Percentiles rank a stretch among this genome's conserved stretches.
phyloP scores from a whole-genome alignment of 2,113 vertebrate species.

The Gobiocypris rarus region DNA sequence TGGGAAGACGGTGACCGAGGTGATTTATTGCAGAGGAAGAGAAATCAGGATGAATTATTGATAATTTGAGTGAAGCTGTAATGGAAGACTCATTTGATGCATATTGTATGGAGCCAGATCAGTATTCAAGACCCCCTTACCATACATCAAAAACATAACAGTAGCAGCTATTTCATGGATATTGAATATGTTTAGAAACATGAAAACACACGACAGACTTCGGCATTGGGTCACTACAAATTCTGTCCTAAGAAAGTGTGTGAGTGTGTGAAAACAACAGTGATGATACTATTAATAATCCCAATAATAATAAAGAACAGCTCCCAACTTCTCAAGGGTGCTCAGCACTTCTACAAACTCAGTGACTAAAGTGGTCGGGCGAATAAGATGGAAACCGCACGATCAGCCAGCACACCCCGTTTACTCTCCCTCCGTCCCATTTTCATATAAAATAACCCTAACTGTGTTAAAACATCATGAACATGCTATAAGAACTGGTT shows the following conservation, averaged over 20 bases:
- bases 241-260: background rate
- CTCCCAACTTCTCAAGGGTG: too few species aligned
- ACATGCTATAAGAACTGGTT: background rate
- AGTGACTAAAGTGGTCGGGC: too few species aligned
- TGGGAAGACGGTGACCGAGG: background rate
- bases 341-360: too few species aligned
- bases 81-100: background rate
- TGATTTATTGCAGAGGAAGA: background rate
- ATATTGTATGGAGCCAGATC: background rate
- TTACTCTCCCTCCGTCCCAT: too few species aligned
- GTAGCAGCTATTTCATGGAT: background rate
- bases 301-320: too few species aligned
- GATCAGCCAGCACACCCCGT: too few species aligned
- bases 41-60: slow-evolving; percentile 7
- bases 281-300: too few species aligned
- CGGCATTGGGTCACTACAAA: background rate
- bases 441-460: background rate
- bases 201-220: background rate
- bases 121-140: background rate
- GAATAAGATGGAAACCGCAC: too few species aligned
- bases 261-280: background rate
- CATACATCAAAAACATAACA: too few species aligned
- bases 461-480: background rate
- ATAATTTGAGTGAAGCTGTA: background rate
- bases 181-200: background rate